Evolutionary conservation across 2,888 invertebrate species (phyloP).

Genomic region (Phrixothrix hirtus): DNA sequence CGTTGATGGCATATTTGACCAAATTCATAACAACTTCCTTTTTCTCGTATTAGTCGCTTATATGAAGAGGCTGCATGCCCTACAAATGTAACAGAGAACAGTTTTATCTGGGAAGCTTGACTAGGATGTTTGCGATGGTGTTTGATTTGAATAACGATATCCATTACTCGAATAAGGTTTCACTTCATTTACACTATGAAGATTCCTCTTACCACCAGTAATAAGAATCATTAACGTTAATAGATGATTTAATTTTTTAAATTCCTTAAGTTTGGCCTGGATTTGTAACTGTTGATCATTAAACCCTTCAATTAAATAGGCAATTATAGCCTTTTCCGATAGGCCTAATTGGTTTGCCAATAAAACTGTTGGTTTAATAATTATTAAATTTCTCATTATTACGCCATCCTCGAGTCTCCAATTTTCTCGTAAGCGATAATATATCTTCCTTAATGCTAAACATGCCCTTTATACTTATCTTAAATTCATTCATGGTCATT

Average conservation of each 20-base stretch:
- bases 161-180: too few species aligned
- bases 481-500: neutral
- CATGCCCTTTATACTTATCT: neutral
- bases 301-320: neutral
- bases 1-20: neutral
- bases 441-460: neutral
- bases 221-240: neutral
- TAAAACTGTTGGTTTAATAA: neutral
- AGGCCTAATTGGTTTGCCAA: neutral
- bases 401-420: neutral
- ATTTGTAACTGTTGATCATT: neutral
- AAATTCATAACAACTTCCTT: neutral
- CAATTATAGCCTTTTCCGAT: neutral
- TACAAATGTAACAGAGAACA: too few species aligned
- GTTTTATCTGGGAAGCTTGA: too few species aligned
- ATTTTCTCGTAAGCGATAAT: neutral
- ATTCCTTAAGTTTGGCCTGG: too few species aligned
- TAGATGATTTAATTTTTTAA: neutral
- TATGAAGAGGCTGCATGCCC: slow-evolving; percentile 1
- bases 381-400: neutral
- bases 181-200: too few species aligned
- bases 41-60: neutral
- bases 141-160: too few species aligned
- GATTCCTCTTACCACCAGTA: neutral
- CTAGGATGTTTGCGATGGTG: too few species aligned